Conservation (phyloP, 2,888 invertebrate species). For the Pomacea canaliculata region DNA sequence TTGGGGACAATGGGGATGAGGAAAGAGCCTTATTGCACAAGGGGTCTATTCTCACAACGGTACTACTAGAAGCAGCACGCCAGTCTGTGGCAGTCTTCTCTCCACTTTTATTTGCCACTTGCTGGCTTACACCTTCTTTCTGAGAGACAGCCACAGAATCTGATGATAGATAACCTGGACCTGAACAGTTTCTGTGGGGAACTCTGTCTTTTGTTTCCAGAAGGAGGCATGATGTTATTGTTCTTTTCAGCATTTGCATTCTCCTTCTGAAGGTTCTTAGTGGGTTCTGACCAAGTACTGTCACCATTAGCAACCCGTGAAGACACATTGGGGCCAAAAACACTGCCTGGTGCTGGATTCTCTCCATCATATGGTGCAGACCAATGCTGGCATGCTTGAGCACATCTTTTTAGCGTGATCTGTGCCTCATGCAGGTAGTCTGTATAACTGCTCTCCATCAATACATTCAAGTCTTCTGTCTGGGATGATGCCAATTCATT, state of each 20-base stretch:
- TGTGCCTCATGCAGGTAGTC: slow-evolving; percentile 87
- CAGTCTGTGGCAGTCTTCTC: not conserved
- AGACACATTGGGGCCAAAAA: slow-evolving; percentile 12
- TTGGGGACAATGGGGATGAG: not conserved
- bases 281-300: not conserved
- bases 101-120: not conserved
- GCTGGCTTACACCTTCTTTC: not conserved
- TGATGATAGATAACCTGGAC: slow-evolving; percentile 19
- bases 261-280: not conserved
- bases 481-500: not conserved
- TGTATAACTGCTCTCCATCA: slow-evolving; percentile 63
- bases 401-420: slow-evolving; percentile 81
- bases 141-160: not conserved
- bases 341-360: slow-evolving; percentile 66
- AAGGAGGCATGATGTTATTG: not conserved
- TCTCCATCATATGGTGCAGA: slow-evolving; percentile 82
- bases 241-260: not conserved
- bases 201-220: not conserved
- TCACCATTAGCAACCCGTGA: not conserved
- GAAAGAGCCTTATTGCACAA: slow-evolving; percentile 18
- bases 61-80: not conserved
- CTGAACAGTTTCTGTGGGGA: slow-evolving; percentile 13
- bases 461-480: not conserved
- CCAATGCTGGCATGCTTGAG: slow-evolving; percentile 84
- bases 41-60: not conserved